A percentile compares a stretch with the other conserved stretches of the same genome.
These are phyloP conservation scores for Mobula hypostoma DNA, from an alignment of 2,113 vertebrate species.

Conservation along the genomic window DNA sequence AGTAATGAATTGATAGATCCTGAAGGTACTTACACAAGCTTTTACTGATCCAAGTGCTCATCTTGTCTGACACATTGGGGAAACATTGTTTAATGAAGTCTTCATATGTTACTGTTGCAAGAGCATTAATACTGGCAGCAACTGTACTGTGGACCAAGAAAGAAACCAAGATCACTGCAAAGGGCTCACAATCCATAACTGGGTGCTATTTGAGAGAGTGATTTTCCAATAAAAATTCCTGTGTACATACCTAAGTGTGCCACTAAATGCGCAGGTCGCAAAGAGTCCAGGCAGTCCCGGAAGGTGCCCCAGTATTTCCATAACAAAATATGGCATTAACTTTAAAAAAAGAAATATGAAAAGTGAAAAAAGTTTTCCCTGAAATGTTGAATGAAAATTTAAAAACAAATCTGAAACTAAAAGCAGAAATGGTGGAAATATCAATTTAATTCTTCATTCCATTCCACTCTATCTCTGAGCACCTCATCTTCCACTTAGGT, in stretches of 20 bases:
- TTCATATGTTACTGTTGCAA: constrained; percentile 79
- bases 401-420: too few relatives aligned
- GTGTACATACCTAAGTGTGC: constrained; percentile 68
- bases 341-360: constrained; percentile 42
- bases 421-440: too few relatives aligned
- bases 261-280: constrained; percentile 78
- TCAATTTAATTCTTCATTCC: too few relatives aligned
- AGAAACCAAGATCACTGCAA: not conserved
- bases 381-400: not conserved
- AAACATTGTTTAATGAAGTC: constrained; percentile 68
- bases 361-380: not conserved
- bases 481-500: too few relatives aligned
- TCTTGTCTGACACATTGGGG: constrained; percentile 57
- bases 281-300: constrained; percentile 77
- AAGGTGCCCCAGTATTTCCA: constrained; percentile 66
- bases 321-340: constrained; percentile 79
- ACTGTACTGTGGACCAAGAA: constrained; percentile 60
- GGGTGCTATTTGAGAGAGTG: not conserved
- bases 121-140: constrained; percentile 77
- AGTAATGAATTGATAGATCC: not conserved
- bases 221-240: not conserved
- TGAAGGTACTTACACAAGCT: constrained; percentile 65
- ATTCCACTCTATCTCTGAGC: too few relatives aligned
- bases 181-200: not conserved
- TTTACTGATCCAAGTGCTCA: constrained; percentile 73